Conservation (phyloP, 2,797 vertebrate genomes). For the Melanotaenia pygmaea region DNA sequence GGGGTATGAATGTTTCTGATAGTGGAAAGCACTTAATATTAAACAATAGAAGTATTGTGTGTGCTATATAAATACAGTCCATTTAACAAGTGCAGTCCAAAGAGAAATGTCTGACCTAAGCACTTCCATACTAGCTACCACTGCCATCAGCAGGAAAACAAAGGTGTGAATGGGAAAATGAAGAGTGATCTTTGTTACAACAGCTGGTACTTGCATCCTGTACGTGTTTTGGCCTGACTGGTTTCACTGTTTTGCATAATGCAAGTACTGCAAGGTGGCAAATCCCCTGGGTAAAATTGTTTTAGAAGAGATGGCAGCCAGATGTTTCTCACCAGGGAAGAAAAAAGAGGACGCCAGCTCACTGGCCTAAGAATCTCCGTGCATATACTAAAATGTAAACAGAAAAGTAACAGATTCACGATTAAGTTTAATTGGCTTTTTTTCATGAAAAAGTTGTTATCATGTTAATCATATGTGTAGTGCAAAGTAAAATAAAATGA, state of each 20-base stretch:
- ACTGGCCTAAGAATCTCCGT: conserved; percentile 13
- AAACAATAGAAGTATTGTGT: too few relatives aligned
- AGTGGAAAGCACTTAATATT: too few relatives aligned
- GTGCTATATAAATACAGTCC: too few relatives aligned
- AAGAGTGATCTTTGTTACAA: conserved; percentile 54
- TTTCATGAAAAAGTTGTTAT: neutral
- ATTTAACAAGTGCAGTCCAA: too few relatives aligned
- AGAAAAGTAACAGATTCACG: neutral
- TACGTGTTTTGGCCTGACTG: conserved; percentile 59
- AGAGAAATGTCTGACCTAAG: conserved; percentile 16
- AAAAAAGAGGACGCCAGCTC: conserved; percentile 25
- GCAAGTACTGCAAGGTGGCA: conserved; percentile 62
- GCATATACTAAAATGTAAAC: conserved; percentile 23
- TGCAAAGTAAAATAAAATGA: neutral
- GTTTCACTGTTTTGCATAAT: conserved; percentile 67
- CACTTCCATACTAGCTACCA: conserved; percentile 7
- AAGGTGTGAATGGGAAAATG: conserved; percentile 46
- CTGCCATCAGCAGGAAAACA: conserved; percentile 49
- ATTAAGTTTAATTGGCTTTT: neutral
- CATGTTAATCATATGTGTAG: neutral
- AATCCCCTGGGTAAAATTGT: conserved; percentile 48
- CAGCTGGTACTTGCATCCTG: conserved; percentile 63
- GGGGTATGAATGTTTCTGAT: too few relatives aligned
- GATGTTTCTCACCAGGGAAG: conserved; percentile 43
- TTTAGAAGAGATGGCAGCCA: conserved; percentile 50